A percentile compares a stretch with the other conserved stretches of the same genome.
phyloP scores from a whole-genome alignment of 2,113 vertebrate genomes.

The Pycnonotus jocosus region DNA sequence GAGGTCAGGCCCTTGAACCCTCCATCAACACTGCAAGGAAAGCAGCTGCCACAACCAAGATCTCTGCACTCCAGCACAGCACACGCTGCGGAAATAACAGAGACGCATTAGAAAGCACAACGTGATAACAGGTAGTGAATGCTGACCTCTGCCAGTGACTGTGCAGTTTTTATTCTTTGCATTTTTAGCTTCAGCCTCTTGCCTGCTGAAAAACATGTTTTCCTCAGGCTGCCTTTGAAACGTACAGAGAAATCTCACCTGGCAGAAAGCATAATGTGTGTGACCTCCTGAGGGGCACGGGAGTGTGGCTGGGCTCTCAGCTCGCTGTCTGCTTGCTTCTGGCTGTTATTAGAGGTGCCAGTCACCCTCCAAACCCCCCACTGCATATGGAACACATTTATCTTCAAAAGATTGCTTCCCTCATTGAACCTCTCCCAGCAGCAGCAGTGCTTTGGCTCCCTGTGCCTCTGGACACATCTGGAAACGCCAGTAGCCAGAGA shows the following conservation, averaged over 20 bases:
- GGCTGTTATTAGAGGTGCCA: background rate
- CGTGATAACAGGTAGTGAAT: background rate
- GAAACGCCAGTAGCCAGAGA: background rate
- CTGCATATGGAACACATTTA: background rate
- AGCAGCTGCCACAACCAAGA: background rate
- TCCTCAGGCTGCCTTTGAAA: slow-evolving; percentile 11
- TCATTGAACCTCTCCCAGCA: background rate
- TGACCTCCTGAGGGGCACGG: background rate
- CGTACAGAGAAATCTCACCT: background rate
- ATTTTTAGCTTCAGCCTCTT: background rate
- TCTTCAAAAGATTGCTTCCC: background rate
- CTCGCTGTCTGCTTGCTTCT: background rate
- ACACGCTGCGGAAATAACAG: background rate
- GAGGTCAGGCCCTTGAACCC: background rate
- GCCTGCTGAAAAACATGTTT: background rate
- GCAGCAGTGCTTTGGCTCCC: background rate
- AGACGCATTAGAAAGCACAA: background rate
- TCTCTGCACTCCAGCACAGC: background rate
- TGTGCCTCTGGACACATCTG: background rate
- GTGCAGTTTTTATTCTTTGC: background rate
- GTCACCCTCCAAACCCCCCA: background rate
- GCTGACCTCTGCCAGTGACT: background rate
- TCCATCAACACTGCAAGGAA: background rate
- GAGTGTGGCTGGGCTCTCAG: background rate
- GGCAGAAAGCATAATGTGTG: background rate